Percentiles rank a stretch among this genome's conserved stretches.
Evolutionary conservation across 2,888 invertebrate genomes (phyloP).

Genomic region (Tillus elongatus): DNA sequence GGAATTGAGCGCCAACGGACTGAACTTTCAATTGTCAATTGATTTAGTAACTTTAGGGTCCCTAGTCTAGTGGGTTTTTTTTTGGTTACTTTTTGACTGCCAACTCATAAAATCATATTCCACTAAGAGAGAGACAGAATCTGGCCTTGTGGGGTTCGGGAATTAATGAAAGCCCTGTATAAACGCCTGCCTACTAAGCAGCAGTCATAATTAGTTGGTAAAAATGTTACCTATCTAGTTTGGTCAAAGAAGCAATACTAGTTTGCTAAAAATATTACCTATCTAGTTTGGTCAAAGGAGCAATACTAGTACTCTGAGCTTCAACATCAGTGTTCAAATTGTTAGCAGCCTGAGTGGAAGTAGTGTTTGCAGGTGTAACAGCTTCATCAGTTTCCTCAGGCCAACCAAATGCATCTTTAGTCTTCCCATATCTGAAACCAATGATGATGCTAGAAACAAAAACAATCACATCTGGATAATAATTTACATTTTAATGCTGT

Average conservation of each 20-base stretch:
- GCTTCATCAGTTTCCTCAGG: constrained; percentile 87
- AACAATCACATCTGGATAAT: neutral
- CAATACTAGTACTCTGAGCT: constrained; percentile 35
- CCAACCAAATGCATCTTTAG: constrained; percentile 94
- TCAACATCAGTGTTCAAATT: constrained; percentile 39
- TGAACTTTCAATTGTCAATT: too few species aligned
- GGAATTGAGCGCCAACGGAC: too few species aligned
- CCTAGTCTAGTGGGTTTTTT: too few species aligned
- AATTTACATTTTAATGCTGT: constrained; percentile 79
- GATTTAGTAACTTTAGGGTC: too few species aligned
- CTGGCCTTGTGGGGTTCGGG: too few species aligned
- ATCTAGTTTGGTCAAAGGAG: constrained; percentile 52
- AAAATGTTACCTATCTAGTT: constrained; percentile 13
- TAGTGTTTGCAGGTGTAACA: constrained; percentile 28
- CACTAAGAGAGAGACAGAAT: too few species aligned
- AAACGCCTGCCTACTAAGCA: too few species aligned
- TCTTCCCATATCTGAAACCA: constrained; percentile 70
- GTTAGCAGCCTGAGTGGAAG: constrained; percentile 22
- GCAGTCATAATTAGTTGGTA: constrained; percentile 6
- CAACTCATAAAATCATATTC: too few species aligned
- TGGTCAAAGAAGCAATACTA: constrained; percentile 9
- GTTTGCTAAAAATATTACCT: too few species aligned
- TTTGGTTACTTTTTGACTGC: too few species aligned
- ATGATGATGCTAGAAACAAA: neutral
- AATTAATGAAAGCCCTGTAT: too few species aligned